Conservation (phyloP, 1,140 invertebrate genomes). For the Chelonus insularis region DNA sequence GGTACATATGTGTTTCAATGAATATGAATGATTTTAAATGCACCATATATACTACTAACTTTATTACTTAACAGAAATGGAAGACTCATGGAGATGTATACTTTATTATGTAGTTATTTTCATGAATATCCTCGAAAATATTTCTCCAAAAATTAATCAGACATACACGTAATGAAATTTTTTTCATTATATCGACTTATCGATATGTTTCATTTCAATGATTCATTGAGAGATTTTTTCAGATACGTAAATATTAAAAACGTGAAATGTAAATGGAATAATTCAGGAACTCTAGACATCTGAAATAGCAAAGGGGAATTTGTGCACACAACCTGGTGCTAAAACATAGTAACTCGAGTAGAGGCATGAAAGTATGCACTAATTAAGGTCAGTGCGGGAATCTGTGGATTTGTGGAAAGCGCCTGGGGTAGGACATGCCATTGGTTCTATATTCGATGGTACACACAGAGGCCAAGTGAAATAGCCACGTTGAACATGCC, state of each 20-base stretch:
- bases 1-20: conserved; percentile 2
- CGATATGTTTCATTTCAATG: too few species aligned
- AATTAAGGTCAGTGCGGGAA: conserved; percentile 38
- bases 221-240: too few species aligned
- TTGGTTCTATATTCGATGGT: neutral
- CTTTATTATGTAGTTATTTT: too few species aligned
- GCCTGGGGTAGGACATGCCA: conserved; percentile 11
- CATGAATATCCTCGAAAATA: too few species aligned
- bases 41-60: neutral
- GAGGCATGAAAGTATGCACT: conserved; percentile 36
- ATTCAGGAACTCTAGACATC: neutral
- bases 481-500: conserved; percentile 23
- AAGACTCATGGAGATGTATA: too few species aligned
- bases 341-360: conserved; percentile 6
- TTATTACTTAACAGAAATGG: too few species aligned
- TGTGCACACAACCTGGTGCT: too few species aligned
- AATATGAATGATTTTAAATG: neutral
- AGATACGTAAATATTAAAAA: too few species aligned
- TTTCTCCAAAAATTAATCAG: too few species aligned
- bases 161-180: too few species aligned
- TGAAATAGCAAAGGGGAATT: too few species aligned
- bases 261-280: neutral
- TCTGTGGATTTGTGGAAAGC: conserved; percentile 32
- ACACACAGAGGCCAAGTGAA: conserved; percentile 17
- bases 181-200: too few species aligned